Evolutionary conservation across 1,140 invertebrate genomes (phyloP), one percentile per base, ranked within the genome.

Genomic region (Danaus melanippus): DNA sequence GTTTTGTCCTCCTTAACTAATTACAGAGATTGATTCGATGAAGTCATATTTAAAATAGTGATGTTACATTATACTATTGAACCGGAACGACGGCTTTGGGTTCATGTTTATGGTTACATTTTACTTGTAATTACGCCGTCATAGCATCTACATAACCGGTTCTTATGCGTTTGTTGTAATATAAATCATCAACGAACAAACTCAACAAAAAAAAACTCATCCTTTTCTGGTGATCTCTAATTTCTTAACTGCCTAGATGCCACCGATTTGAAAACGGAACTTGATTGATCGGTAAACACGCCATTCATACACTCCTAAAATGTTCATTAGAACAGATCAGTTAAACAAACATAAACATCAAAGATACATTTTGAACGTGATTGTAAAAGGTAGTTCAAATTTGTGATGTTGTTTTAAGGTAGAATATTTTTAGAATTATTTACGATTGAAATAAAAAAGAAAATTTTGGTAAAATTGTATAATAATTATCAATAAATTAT

Each of bases 151-250:
- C 11, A 43, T 51, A 17, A 60, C 52, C 44, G 11, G 58, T 60
- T 32, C 52, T 46, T 39, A 12, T 55, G 40, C 17, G 51, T 49
- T 60, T 17, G 43, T 54, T 55, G 48, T 51, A 54, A 42, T 54
- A 57, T 60, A 48, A 54, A 61, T 54, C 49, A 58, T 65, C 52
- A 65, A 56, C 47, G 43, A 48, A 50, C 42, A 48, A 32, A 43
- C 39, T 10, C 17, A 51, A 12, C 58, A 47, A 55, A 65, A 60
- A 60, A 63, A 56, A 15, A 15, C 51, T 60, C 44, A 65, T 65
- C 62, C 55, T 17, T 53, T 56, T 55, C 55, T 57, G 58, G 58
- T 61, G 51, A 60, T 58, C 52, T 61, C 62, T 52, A 49, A 58
- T 64, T 60, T 55, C 62, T 52, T 61, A 60, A 60, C 52, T 32